A percentile compares a stretch with the other conserved stretches of the same genome.
These are phyloP conservation scores for Alsophila aescularia DNA, from an alignment of 2,888 invertebrate genomes.

Conservation along the genomic window DNA sequence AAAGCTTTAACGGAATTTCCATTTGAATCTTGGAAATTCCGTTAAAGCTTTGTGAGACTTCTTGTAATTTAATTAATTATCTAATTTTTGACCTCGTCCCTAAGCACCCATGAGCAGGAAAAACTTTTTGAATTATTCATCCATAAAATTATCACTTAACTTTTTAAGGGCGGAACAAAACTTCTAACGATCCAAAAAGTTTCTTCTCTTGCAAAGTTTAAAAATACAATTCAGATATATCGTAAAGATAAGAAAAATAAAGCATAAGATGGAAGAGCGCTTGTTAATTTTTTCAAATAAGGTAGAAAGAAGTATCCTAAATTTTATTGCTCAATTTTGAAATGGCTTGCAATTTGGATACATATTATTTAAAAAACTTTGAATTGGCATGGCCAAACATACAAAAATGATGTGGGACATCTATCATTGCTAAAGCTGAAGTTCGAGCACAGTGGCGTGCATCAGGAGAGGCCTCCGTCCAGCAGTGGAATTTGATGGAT, in stretches of 20 bases:
- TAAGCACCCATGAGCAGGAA: background rate
- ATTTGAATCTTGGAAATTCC: no score
- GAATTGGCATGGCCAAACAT: no score
- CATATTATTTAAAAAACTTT: no score
- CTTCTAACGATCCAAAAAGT: slow-evolving; percentile 17
- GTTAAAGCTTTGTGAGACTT: no score
- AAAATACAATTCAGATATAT: slow-evolving; percentile 23
- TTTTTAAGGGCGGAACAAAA: slow-evolving; percentile 17
- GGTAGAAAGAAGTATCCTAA: background rate
- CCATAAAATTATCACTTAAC: slow-evolving; percentile 22
- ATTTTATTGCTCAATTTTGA: no score
- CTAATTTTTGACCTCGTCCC: background rate
- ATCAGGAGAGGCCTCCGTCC: no score
- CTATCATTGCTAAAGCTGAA: no score
- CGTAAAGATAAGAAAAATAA: slow-evolving; percentile 19
- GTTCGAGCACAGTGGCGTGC: no score
- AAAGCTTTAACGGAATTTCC: no score
- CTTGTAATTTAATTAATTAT: background rate
- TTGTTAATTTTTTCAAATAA: slow-evolving; percentile 33
- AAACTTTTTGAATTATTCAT: slow-evolving; percentile 22
- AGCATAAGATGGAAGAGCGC: slow-evolving; percentile 14
- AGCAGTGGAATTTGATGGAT: no score
- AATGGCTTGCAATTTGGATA: no score
- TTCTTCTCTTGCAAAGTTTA: slow-evolving; percentile 13
- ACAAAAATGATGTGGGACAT: no score